Evolutionary conservation across 1,140 invertebrate genomes (phyloP), one percentile per base, ranked within the genome.

Genomic region (Octopus sinensis): DNA sequence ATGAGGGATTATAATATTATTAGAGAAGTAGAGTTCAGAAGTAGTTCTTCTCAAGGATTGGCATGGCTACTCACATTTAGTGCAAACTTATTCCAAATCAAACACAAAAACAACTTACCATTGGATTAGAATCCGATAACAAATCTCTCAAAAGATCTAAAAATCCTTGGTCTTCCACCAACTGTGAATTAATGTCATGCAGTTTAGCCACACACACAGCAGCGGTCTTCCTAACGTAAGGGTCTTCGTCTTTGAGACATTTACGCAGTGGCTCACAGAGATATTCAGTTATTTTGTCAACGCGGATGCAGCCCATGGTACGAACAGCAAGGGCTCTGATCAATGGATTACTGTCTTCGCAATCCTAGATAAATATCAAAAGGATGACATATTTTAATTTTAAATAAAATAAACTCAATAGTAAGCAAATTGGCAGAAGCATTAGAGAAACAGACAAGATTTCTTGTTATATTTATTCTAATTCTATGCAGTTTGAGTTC

Each of bases 211-310:
- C 98, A 91, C 98, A 99, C 53, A 99, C 98, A 12, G 98, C 98
- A 23, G 98, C 98, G 4, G 98, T 99, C 92, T 99, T 99, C 78
- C 98, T 93, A 0, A 99, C 98, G 92, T 99, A 99, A 0, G 98
- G 98, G 93, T 99, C 98, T 91, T 99, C 98, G 92, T 99, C 98
- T 82, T 90, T 90, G 85, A 99, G 93, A 91, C 98, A 99, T 90
- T 99, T 99, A 77, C 98, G 92, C 82, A 99, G 92, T 5, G 98
- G 98, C 89, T 99, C 98, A 92, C 98, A 99, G 9, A 99, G 92
- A 92, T 99, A 99, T 92, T 99, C 98, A 4, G 98, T 99, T 87
- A 99, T 99, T 92, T 99, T 99, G 91, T 99, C 98, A 76, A 99
- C 98, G 76, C 98, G 93, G 88, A 99, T 99, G 90, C 98, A 99